These are phyloP conservation scores for Prionailurus viverrinus DNA, from an alignment of 2,113 vertebrate species.

Conservation along the genomic window DNA sequence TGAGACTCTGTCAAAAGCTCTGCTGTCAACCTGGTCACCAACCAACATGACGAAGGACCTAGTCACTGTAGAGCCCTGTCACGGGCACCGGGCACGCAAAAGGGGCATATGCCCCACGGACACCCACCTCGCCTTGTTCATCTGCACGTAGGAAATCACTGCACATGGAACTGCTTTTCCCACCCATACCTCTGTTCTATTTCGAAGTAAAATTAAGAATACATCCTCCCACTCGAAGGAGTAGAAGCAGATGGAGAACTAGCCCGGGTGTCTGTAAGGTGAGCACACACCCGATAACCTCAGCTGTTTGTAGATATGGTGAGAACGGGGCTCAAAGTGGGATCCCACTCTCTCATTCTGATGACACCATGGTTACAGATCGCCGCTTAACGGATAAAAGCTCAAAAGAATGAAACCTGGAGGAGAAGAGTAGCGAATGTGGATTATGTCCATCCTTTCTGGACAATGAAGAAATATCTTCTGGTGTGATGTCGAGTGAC, in stretches of 20 bases:
- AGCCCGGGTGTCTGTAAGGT: slow-evolving; percentile 67
- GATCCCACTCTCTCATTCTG: slow-evolving; percentile 21
- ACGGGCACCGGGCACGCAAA: not conserved
- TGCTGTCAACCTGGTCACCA: not conserved
- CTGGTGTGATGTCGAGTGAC: not conserved
- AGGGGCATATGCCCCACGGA: not conserved
- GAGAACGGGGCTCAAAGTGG: slow-evolving; percentile 47
- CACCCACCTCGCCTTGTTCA: not conserved
- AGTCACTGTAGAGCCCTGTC: not conserved
- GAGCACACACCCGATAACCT: slow-evolving; percentile 66
- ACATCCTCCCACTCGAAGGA: slow-evolving; percentile 65
- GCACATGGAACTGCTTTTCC: not conserved
- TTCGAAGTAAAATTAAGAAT: slow-evolving; percentile 63
- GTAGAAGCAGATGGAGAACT: slow-evolving; percentile 40
- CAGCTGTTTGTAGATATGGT: slow-evolving; percentile 36
- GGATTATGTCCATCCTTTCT: slow-evolving; percentile 26
- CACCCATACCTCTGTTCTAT: slow-evolving; percentile 52
- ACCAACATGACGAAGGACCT: not conserved
- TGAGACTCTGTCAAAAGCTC: not conserved
- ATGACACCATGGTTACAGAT: slow-evolving; percentile 50
- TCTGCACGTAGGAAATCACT: not conserved
- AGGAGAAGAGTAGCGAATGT: not conserved
- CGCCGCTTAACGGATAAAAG: not conserved
- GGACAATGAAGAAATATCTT: slow-evolving; percentile 33
- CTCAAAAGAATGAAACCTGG: slow-evolving; percentile 21